Conservation (phyloP, 2,797 vertebrate genomes). For the Artibeus lituratus region DNA sequence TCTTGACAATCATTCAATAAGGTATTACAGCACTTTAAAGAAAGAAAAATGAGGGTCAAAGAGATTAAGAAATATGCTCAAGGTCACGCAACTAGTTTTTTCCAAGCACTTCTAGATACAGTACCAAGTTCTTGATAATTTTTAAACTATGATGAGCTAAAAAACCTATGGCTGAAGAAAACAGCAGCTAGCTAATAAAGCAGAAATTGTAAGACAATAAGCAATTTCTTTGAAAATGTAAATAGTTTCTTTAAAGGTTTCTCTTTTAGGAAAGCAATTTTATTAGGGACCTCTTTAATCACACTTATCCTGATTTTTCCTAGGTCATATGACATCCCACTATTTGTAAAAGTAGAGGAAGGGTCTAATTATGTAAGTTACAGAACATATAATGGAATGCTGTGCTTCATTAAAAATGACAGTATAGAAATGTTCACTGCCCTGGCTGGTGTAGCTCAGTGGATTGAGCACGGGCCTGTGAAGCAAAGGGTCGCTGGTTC, state of each 20-base stretch:
- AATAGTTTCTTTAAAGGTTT: background rate
- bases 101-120: background rate
- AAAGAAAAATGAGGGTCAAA: background rate
- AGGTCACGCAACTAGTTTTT: background rate
- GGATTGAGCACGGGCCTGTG: no score
- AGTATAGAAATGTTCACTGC: background rate
- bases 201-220: background rate
- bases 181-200: background rate
- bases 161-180: background rate
- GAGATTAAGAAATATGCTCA: background rate
- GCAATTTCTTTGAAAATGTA: constrained; percentile 8
- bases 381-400: background rate
- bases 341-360: constrained; percentile 9
- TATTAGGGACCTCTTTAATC: background rate
- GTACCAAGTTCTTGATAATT: background rate
- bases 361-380: background rate
- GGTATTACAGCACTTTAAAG: background rate
- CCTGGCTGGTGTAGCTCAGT: no score
- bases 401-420: constrained; percentile 4
- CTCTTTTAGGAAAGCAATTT: constrained; percentile 10
- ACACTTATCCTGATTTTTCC: background rate
- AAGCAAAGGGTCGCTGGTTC: no score
- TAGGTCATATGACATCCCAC: background rate
- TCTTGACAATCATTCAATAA: background rate
- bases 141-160: background rate